These are phyloP conservation scores for Eumacrocentrus americanus DNA, from an alignment of 2,888 invertebrate species.

Conservation along the genomic window DNA sequence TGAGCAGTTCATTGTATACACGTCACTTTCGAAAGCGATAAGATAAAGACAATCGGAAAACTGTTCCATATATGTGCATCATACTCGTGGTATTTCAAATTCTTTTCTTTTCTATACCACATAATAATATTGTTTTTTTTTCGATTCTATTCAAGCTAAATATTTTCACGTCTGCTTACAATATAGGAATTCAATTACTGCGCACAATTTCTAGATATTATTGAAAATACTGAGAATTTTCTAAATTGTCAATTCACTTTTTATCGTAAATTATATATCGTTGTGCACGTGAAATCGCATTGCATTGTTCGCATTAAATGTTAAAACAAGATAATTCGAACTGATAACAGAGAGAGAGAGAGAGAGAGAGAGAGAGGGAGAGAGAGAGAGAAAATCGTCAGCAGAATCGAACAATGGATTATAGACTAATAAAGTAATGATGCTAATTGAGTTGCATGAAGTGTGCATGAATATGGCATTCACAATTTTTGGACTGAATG, in stretches of 20 bases:
- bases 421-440: slow-evolving; percentile 1
- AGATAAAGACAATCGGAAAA: slow-evolving; percentile 11
- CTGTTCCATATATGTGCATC: not conserved
- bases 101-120: not conserved
- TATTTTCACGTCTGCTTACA: not conserved
- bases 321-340: not conserved
- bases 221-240: not conserved
- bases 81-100: not conserved
- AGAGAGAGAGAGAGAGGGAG: slow-evolving; percentile 22
- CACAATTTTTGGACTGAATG: too few species aligned
- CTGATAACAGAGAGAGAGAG: slow-evolving; percentile 20
- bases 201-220: not conserved
- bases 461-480: not conserved
- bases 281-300: too few species aligned
- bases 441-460: slow-evolving; percentile 2
- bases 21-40: slow-evolving; percentile 9
- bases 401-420: not conserved
- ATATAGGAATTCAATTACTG: too few species aligned
- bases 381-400: slow-evolving; percentile 13
- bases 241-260: not conserved
- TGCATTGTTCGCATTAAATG: too few species aligned
- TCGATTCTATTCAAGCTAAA: not conserved
- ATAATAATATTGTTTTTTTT: too few species aligned
- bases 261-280: not conserved
- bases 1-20: not conserved